Evolutionary conservation across 1,140 invertebrate genomes (phyloP).

Genomic region (Drosophila sturtevanti): DNA sequence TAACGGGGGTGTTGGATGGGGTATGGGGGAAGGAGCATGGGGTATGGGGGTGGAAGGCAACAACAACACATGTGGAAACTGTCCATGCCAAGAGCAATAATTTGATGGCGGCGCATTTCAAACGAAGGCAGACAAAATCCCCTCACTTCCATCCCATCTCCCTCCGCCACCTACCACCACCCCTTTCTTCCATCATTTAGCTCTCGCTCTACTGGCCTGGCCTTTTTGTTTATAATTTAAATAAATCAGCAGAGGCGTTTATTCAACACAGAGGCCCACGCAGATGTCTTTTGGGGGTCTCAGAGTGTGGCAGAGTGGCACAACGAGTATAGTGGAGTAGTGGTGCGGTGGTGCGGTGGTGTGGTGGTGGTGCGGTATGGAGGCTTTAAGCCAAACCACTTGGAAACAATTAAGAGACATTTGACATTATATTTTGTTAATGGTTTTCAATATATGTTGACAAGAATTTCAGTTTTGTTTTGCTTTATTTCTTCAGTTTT

Average conservation of each 20-base stretch:
- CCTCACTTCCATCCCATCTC: neutral
- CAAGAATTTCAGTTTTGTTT: conserved; percentile 41
- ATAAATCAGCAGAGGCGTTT: conserved; percentile 61
- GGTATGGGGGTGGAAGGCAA: neutral
- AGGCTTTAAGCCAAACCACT: conserved; percentile 34
- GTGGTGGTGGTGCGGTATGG: conserved; percentile 13
- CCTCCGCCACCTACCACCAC: neutral
- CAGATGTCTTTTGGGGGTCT: conserved; percentile 30
- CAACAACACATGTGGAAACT: conserved; percentile 67
- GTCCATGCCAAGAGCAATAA: conserved; percentile 68
- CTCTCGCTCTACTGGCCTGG: conserved; percentile 14
- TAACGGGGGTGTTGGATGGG: too few relatives aligned
- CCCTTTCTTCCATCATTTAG: too few relatives aligned
- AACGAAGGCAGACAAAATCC: conserved; percentile 26
- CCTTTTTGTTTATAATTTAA: conserved; percentile 57
- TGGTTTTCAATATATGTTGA: conserved; percentile 51
- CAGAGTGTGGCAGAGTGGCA: neutral
- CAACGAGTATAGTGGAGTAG: conserved; percentile 8
- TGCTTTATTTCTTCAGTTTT: too few relatives aligned
- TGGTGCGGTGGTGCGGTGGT: conserved; percentile 1
- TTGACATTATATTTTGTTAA: conserved; percentile 73
- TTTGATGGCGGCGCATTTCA: conserved; percentile 68
- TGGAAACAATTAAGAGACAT: conserved; percentile 69
- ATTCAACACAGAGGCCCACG: conserved; percentile 50
- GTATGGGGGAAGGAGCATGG: neutral